phyloP scores from a whole-genome alignment of 2,797 vertebrate genomes.

The Notoglanidium macrostoma region DNA sequence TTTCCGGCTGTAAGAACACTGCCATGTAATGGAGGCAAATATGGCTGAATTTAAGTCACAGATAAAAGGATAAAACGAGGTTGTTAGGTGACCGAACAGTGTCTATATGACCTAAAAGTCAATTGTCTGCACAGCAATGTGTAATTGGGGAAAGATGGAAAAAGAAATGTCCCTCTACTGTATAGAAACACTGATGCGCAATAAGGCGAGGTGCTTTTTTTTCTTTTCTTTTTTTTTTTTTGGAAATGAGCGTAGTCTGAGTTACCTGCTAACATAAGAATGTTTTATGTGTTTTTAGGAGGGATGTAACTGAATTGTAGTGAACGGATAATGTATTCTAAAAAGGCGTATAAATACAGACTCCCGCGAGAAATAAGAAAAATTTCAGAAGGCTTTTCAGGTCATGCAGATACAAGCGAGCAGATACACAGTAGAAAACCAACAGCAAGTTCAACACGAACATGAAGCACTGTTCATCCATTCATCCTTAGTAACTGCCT shows the following conservation, averaged over 20 bases:
- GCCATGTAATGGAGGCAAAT: slow-evolving; percentile 39
- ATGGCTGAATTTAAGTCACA: slow-evolving; percentile 42
- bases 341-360: not conserved
- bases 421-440: not conserved
- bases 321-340: not conserved
- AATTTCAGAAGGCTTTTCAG: not conserved
- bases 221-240: not conserved
- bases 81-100: slow-evolving; percentile 42
- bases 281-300: not conserved
- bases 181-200: slow-evolving; percentile 24
- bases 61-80: slow-evolving; percentile 44
- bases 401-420: not conserved
- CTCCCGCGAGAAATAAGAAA: not conserved
- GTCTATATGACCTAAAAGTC: slow-evolving; percentile 51
- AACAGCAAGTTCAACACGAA: not conserved
- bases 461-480: not conserved
- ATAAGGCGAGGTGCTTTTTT: not conserved
- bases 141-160: slow-evolving; percentile 53
- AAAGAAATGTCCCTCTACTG: slow-evolving; percentile 27
- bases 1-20: slow-evolving; percentile 31
- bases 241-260: not conserved
- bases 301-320: not conserved
- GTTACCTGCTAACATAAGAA: not conserved
- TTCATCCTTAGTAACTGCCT: not conserved
- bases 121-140: slow-evolving; percentile 39